Evolutionary conservation across 2,797 vertebrate genomes (phyloP).

Genomic region (Morelia viridis): DNA sequence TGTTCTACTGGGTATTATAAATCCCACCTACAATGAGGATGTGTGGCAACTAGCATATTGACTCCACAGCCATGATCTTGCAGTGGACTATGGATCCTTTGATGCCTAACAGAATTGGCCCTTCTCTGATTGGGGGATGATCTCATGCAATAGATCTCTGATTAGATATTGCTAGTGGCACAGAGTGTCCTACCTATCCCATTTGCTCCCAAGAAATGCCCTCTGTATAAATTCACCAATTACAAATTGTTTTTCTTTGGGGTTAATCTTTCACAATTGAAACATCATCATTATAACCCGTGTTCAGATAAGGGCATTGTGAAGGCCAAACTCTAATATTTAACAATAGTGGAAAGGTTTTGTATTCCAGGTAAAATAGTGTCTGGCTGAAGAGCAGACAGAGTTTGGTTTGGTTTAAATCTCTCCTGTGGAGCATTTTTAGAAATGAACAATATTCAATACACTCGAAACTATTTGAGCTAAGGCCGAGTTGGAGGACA

Average conservation of each 20-base stretch:
- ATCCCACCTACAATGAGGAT: too few species aligned
- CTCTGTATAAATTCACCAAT: not conserved
- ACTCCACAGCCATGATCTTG: too few species aligned
- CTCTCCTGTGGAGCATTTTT: conserved; percentile 19
- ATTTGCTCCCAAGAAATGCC: not conserved
- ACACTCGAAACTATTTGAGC: conserved; percentile 22
- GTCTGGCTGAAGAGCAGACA: conserved; percentile 14
- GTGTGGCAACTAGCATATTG: too few species aligned
- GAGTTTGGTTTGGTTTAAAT: conserved; percentile 12
- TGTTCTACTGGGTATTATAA: too few species aligned
- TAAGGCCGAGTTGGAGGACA: conserved; percentile 27
- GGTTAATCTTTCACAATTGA: not conserved
- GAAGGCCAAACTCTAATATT: not conserved
- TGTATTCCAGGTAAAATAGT: not conserved
- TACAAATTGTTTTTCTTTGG: not conserved
- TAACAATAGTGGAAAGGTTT: not conserved
- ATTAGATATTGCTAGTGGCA: not conserved
- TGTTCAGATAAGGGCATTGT: not conserved
- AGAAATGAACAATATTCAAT: not conserved
- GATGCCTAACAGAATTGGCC: not conserved
- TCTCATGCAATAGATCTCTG: not conserved
- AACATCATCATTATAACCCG: not conserved
- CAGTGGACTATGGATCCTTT: not conserved
- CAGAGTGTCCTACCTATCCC: not conserved
- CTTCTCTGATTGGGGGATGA: not conserved